Evolutionary conservation across 2,888 invertebrate genomes (phyloP).

Genomic region (Apamea epomidion): DNA sequence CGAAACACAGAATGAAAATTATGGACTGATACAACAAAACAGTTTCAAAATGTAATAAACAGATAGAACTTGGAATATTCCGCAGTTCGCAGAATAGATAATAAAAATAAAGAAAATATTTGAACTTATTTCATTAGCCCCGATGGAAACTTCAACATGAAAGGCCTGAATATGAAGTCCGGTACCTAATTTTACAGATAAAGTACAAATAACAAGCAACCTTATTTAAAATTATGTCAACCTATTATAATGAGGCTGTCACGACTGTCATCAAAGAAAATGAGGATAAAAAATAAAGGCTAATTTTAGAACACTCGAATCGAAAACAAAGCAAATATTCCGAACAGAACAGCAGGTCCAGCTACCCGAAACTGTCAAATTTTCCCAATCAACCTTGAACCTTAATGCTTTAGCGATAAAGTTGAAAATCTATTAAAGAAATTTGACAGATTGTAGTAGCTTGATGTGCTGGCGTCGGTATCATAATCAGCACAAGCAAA

Average conservation of each 20-base stretch:
- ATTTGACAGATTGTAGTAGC: no score
- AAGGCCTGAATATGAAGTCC: not conserved
- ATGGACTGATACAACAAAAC: not conserved
- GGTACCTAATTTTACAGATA: not conserved
- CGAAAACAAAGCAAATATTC: not conserved
- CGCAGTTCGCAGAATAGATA: not conserved
- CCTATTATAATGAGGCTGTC: constrained; percentile 33
- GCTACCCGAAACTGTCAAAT: no score
- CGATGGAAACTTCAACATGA: not conserved
- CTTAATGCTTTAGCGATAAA: no score
- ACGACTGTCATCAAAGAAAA: not conserved
- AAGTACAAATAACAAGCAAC: constrained; percentile 18
- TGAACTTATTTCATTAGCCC: not conserved
- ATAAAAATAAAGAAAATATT: not conserved
- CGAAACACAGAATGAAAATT: not conserved
- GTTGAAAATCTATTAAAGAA: no score
- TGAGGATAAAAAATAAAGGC: constrained; percentile 2
- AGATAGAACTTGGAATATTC: not conserved
- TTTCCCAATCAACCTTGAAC: no score
- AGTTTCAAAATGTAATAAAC: not conserved
- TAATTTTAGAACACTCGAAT: not conserved
- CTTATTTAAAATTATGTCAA: constrained; percentile 28
- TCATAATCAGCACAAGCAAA: not conserved
- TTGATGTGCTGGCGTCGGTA: no score
- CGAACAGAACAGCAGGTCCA: no score